phyloP scores from a whole-genome alignment of 2,888 invertebrate species.

The Metacarcinus magister region DNA sequence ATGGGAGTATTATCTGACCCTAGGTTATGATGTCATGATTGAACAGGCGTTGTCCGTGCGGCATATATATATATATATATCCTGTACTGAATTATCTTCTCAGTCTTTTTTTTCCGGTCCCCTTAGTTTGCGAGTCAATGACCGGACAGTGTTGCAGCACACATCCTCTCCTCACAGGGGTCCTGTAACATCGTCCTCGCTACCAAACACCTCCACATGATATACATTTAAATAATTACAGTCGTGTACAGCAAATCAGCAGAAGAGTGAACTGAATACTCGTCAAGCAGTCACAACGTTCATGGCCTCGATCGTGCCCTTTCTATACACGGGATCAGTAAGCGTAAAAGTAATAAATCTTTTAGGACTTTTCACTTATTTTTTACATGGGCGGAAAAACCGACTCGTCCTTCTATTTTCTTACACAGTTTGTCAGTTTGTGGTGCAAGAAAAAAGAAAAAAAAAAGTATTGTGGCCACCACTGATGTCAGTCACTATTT shows the following conservation, averaged over 20 bases:
- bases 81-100: no score
- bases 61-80: no score
- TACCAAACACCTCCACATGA: neutral
- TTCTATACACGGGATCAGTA: neutral
- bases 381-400: neutral
- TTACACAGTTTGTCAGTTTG: neutral
- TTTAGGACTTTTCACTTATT: neutral
- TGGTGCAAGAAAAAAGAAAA: neutral
- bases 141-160: neutral
- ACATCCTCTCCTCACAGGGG: neutral
- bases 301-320: neutral
- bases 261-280: neutral
- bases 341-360: neutral
- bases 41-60: no score
- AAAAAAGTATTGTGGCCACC: neutral
- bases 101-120: no score
- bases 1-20: no score
- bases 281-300: neutral
- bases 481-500: neutral
- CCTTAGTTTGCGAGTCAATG: neutral
- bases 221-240: neutral
- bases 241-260: neutral
- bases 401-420: neutral
- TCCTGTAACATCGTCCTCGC: neutral
- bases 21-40: no score